Percentiles rank a stretch among this genome's conserved stretches.
phyloP scores from a whole-genome alignment of 2,888 invertebrate genomes.

The Dryococelus australis region DNA sequence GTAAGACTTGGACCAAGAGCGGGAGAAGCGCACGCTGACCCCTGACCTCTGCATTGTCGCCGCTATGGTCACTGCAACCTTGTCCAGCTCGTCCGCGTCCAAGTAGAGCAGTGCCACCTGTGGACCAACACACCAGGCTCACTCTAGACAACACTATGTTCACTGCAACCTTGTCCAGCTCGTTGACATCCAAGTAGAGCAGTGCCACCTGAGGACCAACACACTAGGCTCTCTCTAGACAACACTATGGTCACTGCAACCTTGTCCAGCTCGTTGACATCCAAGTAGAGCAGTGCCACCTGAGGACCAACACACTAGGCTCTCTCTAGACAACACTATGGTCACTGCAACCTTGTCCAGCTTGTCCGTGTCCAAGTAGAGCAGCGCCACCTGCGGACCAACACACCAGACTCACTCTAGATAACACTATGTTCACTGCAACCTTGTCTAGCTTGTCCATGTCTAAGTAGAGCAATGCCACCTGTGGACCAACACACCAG shows the following conservation, averaged over 20 bases:
- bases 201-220: too few species aligned
- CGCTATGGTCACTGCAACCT: conserved; percentile 80
- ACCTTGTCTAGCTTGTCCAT: conserved; percentile 73
- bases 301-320: conserved; percentile 54
- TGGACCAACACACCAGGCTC: not conserved
- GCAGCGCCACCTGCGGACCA: conserved; percentile 73
- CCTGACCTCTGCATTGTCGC: conserved; percentile 74
- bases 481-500: conserved; percentile 59
- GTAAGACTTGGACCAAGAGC: conserved; percentile 74
- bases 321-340: conserved; percentile 62
- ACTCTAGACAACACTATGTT: too few species aligned
- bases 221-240: too few species aligned
- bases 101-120: conserved; percentile 86
- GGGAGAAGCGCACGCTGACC: conserved; percentile 71
- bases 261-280: conserved; percentile 73
- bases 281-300: conserved; percentile 85
- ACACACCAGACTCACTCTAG: too few species aligned
- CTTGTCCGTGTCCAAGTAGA: conserved; percentile 76
- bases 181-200: too few species aligned
- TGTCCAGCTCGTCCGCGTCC: conserved; percentile 73
- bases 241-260: conserved; percentile 79
- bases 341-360: conserved; percentile 81
- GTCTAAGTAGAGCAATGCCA: conserved; percentile 83
- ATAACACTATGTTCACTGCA: too few species aligned
- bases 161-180: too few species aligned